Evolutionary conservation across 2,113 vertebrate species (phyloP), one percentile per base, ranked within the genome.

Genomic region (Actenoides hombroni): DNA sequence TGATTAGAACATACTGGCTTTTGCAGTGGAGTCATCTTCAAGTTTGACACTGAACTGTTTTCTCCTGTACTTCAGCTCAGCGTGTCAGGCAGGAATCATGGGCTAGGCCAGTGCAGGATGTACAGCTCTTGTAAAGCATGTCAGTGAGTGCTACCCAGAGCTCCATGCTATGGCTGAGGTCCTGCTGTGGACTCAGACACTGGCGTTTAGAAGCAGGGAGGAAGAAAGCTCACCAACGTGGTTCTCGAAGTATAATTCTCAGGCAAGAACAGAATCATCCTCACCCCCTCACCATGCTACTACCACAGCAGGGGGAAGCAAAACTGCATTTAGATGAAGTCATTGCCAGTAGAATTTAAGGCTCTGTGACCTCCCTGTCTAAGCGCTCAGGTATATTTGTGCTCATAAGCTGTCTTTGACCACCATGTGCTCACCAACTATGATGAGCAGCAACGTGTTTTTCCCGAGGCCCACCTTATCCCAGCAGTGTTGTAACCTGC

Each of bases 351-450:
- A 16, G 33, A 68, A 12, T 21, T 48, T 16, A 39, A 77, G 29
- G 14, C 21, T 80, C n/a, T n/a, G 44, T 31, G 59, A 77, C 29
- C 11, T 35, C 63, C 10, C 53, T 69, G 33, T 37, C 64, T 53
- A 39, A 81, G 69, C 64, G 33, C 35, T 54, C 33, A 9, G 26
- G 29, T 80, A n/a, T 88, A 76, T 83, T 65, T 81, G 39, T 37
- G 25, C 61, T 85, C 54, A 42, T 88, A 54, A 63, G 23, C 56
- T 76, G 35, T 21, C 46, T 82, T 49, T 28, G 57, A 73, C 37
- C 87, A 59, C 33, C 42, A 46, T 0, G 0, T 28, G 29, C 60
- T 79, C 5, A 0, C 6, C 48, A 6, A 29, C 39, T 16, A 7
- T 1, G 5, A 81, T 16, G 39, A 85, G 28, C 29, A 65, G 68